These are phyloP conservation scores for Oceanites oceanicus DNA, from an alignment of 2,113 vertebrate genomes.

Conservation along the genomic window DNA sequence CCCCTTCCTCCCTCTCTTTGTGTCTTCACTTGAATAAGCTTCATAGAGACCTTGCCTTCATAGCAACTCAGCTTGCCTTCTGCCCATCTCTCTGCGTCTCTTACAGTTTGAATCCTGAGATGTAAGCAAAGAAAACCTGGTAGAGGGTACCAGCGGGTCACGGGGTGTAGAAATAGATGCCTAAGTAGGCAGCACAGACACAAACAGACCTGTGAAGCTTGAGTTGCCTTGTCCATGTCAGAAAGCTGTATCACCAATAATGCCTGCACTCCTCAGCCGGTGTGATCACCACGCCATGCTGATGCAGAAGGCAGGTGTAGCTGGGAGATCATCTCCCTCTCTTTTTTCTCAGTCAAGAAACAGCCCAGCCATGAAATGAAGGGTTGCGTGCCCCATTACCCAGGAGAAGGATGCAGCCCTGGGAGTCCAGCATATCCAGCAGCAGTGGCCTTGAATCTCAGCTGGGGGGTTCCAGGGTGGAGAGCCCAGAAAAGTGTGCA, in stretches of 20 bases:
- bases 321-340: not conserved
- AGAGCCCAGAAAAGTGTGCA: not conserved
- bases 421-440: not conserved
- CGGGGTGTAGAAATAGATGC: not conserved
- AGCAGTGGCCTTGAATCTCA: not conserved
- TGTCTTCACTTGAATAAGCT: not conserved
- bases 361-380: not conserved
- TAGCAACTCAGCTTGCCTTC: not conserved
- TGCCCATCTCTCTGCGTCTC: not conserved
- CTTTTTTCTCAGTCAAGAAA: not conserved
- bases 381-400: not conserved
- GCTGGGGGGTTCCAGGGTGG: not conserved
- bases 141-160: not conserved
- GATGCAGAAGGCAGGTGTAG: not conserved
- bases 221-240: not conserved
- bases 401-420: not conserved
- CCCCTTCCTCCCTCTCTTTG: not conserved
- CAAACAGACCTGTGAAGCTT: not conserved
- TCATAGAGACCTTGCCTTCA: fast-evolving
- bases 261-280: not conserved
- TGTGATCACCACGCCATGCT: fast-evolving
- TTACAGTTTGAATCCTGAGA: not conserved
- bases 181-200: not conserved
- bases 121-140: not conserved
- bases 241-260: not conserved